Conservation (phyloP, 2,113 vertebrate species). For the Rhadina sibilatrix region DNA sequence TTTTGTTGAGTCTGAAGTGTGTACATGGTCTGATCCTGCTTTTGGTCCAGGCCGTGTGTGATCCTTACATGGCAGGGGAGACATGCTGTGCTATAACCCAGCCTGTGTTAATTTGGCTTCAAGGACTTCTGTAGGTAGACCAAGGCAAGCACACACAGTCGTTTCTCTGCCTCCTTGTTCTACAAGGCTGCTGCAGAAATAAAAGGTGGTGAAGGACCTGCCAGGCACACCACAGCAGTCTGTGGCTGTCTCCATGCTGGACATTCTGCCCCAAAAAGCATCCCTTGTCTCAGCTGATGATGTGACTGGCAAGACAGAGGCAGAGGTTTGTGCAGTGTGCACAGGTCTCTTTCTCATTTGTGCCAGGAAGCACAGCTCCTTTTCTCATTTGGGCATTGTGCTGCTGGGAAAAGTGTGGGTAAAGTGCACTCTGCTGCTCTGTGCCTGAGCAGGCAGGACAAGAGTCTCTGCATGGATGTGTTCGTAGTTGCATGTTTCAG, state of each 20-base stretch:
- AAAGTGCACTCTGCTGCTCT: fast-evolving
- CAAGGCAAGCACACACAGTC: fast-evolving
- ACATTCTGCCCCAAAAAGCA: neutral
- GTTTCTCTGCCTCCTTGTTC: neutral
- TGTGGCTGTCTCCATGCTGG: fast-evolving
- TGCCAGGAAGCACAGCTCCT: neutral
- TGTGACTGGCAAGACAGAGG: neutral
- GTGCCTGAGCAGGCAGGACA: neutral
- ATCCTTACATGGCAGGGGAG: neutral
- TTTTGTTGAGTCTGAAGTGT: neutral
- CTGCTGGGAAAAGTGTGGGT: neutral
- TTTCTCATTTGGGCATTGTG: fast-evolving
- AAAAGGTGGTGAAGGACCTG: neutral
- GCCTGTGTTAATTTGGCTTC: neutral
- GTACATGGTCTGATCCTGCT: neutral
- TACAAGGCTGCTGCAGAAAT: fast-evolving
- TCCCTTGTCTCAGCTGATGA: neutral
- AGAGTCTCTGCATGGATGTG: neutral
- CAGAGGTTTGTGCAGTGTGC: neutral
- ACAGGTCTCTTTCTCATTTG: fast-evolving
- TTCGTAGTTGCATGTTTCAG: neutral
- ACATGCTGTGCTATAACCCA: fast-evolving
- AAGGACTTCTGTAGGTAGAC: neutral
- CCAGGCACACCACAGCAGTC: fast-evolving
- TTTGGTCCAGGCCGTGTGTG: neutral